Conservation (phyloP, 1,140 invertebrate genomes). For the Temnothorax nylanderi region DNA sequence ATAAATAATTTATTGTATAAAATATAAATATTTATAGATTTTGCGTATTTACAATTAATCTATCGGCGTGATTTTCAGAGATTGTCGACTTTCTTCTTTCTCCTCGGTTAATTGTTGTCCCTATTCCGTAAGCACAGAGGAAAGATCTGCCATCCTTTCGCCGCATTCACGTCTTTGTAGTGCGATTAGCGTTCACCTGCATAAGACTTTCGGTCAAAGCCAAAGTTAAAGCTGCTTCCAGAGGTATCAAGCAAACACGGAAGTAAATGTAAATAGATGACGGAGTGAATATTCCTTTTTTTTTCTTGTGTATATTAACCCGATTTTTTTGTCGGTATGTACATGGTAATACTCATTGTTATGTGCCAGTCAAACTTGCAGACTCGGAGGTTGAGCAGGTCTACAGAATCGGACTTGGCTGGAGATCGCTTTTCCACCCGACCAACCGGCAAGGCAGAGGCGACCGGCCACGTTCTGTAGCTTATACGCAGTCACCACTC, state of each 20-base stretch:
- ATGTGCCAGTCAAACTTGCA: conserved; percentile 62
- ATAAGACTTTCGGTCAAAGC: conserved; percentile 25
- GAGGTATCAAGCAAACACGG: background rate
- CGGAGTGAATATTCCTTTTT: conserved; percentile 7
- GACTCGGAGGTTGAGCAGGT: conserved; percentile 52
- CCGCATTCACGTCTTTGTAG: conserved; percentile 5
- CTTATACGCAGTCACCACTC: conserved; percentile 10
- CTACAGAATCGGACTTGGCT: conserved; percentile 51
- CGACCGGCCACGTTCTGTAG: conserved; percentile 37
- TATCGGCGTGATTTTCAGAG: background rate
- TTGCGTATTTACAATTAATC: background rate
- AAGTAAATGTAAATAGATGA: conserved; percentile 33
- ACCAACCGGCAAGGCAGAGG: conserved; percentile 38
- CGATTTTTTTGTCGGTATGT: conserved; percentile 33
- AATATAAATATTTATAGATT: background rate
- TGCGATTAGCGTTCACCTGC: background rate
- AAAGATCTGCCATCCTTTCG: conserved; percentile 9
- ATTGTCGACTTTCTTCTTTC: background rate
- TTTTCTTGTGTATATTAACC: background rate
- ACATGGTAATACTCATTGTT: conserved; percentile 58
- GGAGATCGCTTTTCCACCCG: conserved; percentile 29
- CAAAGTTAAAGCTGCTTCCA: conserved; percentile 46
- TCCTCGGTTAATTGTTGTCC: conserved; percentile 7
- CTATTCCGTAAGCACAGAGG: background rate
- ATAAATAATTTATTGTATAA: background rate